A percentile compares a stretch with the other conserved stretches of the same genome.
These are phyloP conservation scores for Camponotus pennsylvanicus DNA, from an alignment of 1,140 invertebrate species.

Conservation along the genomic window DNA sequence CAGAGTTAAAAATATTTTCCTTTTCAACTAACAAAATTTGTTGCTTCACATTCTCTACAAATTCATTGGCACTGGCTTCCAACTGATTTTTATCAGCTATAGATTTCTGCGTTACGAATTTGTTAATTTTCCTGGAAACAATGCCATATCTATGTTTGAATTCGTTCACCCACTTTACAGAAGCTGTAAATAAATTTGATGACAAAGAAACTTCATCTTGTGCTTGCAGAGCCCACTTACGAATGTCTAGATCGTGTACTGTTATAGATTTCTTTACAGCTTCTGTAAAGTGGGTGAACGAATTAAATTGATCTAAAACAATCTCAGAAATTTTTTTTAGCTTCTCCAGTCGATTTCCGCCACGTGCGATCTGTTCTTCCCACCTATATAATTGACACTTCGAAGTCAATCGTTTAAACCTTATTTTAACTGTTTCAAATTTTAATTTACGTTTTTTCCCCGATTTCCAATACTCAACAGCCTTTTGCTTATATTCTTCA, in stretches of 20 bases:
- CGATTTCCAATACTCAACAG: constrained; percentile 20
- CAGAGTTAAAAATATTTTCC: constrained; percentile 20
- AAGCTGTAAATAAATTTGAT: neutral
- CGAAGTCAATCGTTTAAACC: neutral
- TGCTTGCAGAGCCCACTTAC: neutral
- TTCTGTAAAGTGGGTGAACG: no score
- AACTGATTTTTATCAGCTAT: neutral
- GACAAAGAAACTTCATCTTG: neutral
- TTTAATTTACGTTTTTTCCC: constrained; percentile 20
- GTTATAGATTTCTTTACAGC: neutral
- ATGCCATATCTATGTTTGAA: constrained; percentile 11
- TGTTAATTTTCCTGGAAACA: constrained; percentile 24
- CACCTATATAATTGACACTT: neutral
- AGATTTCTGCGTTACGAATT: constrained; percentile 15
- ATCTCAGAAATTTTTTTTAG: constrained; percentile 1
- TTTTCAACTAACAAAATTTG: neutral
- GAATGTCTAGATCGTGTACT: constrained; percentile 5
- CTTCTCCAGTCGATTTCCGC: neutral
- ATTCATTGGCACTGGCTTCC: neutral
- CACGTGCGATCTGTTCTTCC: neutral
- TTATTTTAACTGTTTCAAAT: neutral
- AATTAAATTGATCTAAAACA: constrained; percentile 10
- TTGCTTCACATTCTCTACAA: neutral
- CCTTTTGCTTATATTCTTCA: constrained; percentile 23
- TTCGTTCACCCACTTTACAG: neutral